These are phyloP conservation scores for Poecilia latipinna DNA, from an alignment of 2,113 vertebrate genomes.

Conservation along the genomic window DNA sequence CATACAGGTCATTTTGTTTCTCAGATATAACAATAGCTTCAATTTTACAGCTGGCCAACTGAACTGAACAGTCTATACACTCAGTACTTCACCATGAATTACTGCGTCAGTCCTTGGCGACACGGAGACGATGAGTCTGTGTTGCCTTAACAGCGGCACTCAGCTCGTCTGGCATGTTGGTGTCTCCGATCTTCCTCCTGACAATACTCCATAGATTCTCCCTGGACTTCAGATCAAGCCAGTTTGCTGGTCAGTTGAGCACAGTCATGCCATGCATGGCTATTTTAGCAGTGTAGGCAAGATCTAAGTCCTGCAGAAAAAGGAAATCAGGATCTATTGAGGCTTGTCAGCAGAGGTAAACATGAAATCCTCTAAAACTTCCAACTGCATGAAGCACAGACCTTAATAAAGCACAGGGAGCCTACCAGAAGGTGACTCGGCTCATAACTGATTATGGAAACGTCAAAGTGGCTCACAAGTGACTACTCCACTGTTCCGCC, in stretches of 20 bases:
- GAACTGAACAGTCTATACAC: no score
- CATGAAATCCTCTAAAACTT: neutral
- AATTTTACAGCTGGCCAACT: no score
- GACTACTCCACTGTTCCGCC: neutral
- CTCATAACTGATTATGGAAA: neutral
- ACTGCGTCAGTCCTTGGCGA: no score
- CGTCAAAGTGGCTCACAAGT: neutral
- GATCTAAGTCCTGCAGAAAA: no score
- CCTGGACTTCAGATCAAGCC: no score
- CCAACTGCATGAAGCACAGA: neutral
- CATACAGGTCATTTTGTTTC: no score
- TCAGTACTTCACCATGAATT: no score
- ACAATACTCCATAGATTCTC: neutral
- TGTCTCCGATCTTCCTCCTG: neutral
- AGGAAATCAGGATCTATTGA: neutral
- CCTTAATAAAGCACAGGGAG: neutral
- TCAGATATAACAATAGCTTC: no score
- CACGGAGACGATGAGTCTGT: neutral
- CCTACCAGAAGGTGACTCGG: neutral
- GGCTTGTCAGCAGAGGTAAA: neutral
- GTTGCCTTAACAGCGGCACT: no score
- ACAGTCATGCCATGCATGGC: neutral
- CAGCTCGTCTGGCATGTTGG: neutral
- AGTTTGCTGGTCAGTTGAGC: no score
- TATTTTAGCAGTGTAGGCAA: no score